A percentile compares a stretch with the other conserved stretches of the same genome.
phyloP scores from a whole-genome alignment of 2,888 invertebrate species.

The Pandemis corylana region DNA sequence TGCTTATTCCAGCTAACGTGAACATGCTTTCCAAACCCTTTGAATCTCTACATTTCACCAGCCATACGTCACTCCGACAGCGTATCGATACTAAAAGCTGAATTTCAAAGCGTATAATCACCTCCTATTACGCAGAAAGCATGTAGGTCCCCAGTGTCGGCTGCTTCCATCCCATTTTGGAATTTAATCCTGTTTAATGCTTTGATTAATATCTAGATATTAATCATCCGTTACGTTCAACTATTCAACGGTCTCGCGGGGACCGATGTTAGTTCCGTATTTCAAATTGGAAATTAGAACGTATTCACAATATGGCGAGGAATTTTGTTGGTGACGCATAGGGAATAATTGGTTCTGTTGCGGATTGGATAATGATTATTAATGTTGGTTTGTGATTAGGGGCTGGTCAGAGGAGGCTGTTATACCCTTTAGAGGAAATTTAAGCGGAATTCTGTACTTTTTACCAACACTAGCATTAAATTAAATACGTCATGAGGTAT shows the following conservation, averaged over 20 bases:
- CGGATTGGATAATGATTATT: constrained; percentile 25
- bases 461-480: too few species aligned
- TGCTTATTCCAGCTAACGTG: neutral
- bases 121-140: constrained; percentile 29
- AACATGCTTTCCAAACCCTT: constrained; percentile 10
- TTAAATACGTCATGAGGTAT: too few species aligned
- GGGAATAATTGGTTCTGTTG: constrained; percentile 15
- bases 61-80: constrained; percentile 21
- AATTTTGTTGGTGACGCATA: constrained; percentile 25
- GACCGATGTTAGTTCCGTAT: constrained; percentile 39
- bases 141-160: constrained; percentile 17
- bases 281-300: constrained; percentile 41
- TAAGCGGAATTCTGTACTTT: too few species aligned
- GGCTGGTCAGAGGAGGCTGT: neutral
- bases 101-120: constrained; percentile 38
- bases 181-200: constrained; percentile 41
- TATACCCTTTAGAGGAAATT: neutral
- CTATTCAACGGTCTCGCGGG: constrained; percentile 41
- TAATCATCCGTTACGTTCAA: constrained; percentile 40
- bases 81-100: constrained; percentile 18
- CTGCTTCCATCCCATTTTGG: constrained; percentile 28
- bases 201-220: constrained; percentile 42
- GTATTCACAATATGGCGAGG: constrained; percentile 40
- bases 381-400: constrained; percentile 16
- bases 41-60: neutral